Evolutionary conservation across 2,888 invertebrate species (phyloP).

Genomic region (Troglohyphantes excavatus): DNA sequence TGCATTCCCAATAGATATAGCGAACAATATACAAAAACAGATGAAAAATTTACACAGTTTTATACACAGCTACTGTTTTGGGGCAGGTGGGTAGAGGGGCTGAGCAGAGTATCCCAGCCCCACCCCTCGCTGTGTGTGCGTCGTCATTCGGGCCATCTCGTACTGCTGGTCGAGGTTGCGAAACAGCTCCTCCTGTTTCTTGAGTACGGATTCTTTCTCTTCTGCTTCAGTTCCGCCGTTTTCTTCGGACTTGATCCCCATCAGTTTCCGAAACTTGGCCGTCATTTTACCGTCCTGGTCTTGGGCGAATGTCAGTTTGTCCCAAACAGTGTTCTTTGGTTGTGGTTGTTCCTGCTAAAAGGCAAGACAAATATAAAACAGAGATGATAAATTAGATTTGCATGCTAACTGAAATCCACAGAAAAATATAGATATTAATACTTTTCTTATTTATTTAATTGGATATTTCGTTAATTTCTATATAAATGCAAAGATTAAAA

Average conservation of each 20-base stretch:
- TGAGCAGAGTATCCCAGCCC: slow-evolving; percentile 83
- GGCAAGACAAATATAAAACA: no score
- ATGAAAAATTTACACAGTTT: not conserved
- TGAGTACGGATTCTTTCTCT: slow-evolving; percentile 81
- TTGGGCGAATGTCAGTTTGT: slow-evolving; percentile 92
- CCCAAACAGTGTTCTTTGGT: slow-evolving; percentile 86
- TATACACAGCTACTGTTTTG: slow-evolving; percentile 16
- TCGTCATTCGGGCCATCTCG: slow-evolving; percentile 96
- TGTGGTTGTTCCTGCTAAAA: slow-evolving; percentile 74
- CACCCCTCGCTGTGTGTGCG: slow-evolving; percentile 93
- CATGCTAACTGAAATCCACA: not conserved
- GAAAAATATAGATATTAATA: no score
- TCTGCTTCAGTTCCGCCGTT: slow-evolving; percentile 16
- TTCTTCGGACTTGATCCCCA: slow-evolving; percentile 91
- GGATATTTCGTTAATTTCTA: no score
- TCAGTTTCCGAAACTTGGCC: slow-evolving; percentile 96
- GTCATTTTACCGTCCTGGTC: slow-evolving; percentile 96
- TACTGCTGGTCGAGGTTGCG: slow-evolving; percentile 97
- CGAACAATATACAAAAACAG: not conserved
- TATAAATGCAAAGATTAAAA: no score
- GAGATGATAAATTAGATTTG: no score
- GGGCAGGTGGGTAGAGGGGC: slow-evolving; percentile 69
- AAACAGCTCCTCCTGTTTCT: slow-evolving; percentile 87
- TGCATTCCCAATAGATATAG: not conserved
- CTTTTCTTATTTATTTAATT: no score